Evolutionary conservation across 2,888 invertebrate species (phyloP), one percentile per base, ranked within the genome.

Genomic region (Drosophila borealis): DNA sequence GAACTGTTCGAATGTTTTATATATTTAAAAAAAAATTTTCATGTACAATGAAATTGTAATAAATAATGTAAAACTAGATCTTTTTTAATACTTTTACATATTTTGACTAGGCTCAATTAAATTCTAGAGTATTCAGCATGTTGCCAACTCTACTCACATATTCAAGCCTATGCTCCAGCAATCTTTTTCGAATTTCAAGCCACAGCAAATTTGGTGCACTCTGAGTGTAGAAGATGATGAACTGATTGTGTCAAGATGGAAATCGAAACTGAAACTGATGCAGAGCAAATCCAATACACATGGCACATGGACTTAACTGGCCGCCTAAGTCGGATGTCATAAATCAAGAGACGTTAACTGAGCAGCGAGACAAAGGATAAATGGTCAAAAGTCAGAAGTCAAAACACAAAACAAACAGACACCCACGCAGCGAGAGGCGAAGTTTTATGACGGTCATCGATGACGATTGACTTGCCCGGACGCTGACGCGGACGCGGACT

Each of bases 391-490:
- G 71, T 77, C 77, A 83, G 76, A 72, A 66, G 77, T 72, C 74
- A 74, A 78, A 81, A 78, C 69, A 75, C 75, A 81, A 73, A 67
- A 78, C 79, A 85, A 73, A 80, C 65, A 74, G 44, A 74, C 70
- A 68, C 66, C 49, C 59, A 68, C 70, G 62, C 60, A 68, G 70
- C 45, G 57, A 75, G 69, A 50, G 53, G 66, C 14, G 61, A 61
- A 70, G 71, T 80, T 88, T 86, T 88, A 88, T 86, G 85, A 82
- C 77, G 74, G 76, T 72, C 78, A 72, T 76, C 73, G 78, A 79
- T 72, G 81, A 66, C 57, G 62, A 78, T 86, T 78, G 83, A 80
- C 76, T 61, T 64, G 66, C 36, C 44, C 29, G 74, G 66, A 61
- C 14, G 53, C 55, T 19, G 71, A 74, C 83, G 77, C 36, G 74